phyloP scores from a whole-genome alignment of 1,140 invertebrate genomes.

The Atta colombica region DNA sequence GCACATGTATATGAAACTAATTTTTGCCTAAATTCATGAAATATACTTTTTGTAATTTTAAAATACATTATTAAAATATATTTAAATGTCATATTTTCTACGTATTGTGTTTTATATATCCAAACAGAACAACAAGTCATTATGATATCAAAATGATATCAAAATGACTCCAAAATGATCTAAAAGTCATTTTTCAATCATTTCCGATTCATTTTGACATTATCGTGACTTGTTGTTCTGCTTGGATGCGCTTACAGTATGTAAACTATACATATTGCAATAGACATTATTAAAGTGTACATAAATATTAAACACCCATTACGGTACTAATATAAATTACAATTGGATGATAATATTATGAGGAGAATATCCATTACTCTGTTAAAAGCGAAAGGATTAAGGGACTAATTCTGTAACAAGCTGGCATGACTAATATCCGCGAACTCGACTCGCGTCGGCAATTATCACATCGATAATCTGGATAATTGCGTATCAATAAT shows the following conservation, averaged over 20 bases:
- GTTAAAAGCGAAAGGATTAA: constrained; percentile 44
- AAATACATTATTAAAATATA: not conserved
- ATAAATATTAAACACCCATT: constrained; percentile 8
- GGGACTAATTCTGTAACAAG: constrained; percentile 6
- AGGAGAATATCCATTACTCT: not conserved
- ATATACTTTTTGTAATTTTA: not conserved
- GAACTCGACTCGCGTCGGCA: not conserved
- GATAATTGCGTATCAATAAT: constrained; percentile 38
- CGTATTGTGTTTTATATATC: not conserved
- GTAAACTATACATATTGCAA: not conserved
- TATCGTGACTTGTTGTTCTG: too few relatives aligned
- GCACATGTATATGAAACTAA: not conserved
- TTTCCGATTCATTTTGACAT: too few relatives aligned
- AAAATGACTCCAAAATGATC: too few relatives aligned
- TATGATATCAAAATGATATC: too few relatives aligned
- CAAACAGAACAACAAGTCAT: too few relatives aligned
- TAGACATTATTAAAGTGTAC: not conserved
- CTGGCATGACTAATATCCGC: not conserved
- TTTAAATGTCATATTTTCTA: not conserved
- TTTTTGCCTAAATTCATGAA: not conserved
- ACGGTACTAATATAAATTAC: constrained; percentile 11
- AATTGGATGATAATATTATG: constrained; percentile 19
- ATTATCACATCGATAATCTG: constrained; percentile 47
- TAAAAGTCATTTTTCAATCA: too few relatives aligned
- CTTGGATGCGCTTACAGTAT: not conserved